Evolutionary conservation across 2,113 vertebrate species (phyloP), one percentile per base, ranked within the genome.

Genomic region (Amia ocellicauda): DNA sequence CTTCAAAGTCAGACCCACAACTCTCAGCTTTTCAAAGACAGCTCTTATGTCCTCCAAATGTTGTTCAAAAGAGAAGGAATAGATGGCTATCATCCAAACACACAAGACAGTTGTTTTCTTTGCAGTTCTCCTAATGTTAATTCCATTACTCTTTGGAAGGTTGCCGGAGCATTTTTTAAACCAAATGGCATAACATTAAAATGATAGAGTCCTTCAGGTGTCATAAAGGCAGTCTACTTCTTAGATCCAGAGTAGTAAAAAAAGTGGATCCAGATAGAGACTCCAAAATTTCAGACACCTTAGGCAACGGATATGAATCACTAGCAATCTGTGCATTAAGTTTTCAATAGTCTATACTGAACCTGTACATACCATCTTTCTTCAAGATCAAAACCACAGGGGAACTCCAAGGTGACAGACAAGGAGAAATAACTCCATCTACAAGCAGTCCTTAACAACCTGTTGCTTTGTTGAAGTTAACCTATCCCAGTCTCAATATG

Each of bases 91-190:
- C 49, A 51, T 51, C 49, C 8, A 1, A 8, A 22, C 20, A 51
- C 8, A 51, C 49, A 51, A 51, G 20, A 51, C 49, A 51, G 7
- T n/a, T 17, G 4, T 50, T 20, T 11, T 7, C n/a, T 16, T 1
- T 7, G 47, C 19, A 50, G 2, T 2, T 1, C 47, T 20, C 19
- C 19, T 5, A 50, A n/a, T 50, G 19, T n/a, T 11, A n/a, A 8
- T 17, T 51, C 49, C 49, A 51, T 51, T 51, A 51, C 8, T 51
- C 49, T 51, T 19, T 51, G 49, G 20, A 51, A 5, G 16, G 49
- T 51, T n/a, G 4, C 3, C 9, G 17, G 17, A 14, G 49, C 49
- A 51, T 51, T 3, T 17, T 19, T 22, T 22, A 3, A 17, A 9
- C 49, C 20, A 19, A 51, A 8, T 9, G 49, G 49, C 49, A 51